Conservation (phyloP, 2,113 vertebrate species). For the Pelodiscus sinensis region DNA sequence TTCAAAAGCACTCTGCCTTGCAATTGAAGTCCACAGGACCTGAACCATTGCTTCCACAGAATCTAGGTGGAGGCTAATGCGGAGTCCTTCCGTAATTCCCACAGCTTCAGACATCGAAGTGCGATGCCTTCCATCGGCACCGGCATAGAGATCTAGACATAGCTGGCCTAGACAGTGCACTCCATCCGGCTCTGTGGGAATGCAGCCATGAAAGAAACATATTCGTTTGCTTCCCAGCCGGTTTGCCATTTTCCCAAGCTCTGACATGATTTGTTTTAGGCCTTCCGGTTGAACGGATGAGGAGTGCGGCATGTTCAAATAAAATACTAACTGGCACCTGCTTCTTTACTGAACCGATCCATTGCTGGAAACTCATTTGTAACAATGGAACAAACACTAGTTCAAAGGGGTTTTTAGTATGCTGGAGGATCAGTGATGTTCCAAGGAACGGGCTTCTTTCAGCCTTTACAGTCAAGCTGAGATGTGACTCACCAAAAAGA, state of each 20-base stretch:
- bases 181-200: background rate
- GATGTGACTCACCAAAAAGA: background rate
- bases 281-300: background rate
- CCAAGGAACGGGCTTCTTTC: background rate
- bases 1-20: background rate
- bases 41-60: background rate
- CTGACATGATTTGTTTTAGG: background rate
- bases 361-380: background rate
- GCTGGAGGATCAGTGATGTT: background rate
- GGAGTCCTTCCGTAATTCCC: background rate
- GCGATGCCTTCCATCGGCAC: slow-evolving; percentile 2
- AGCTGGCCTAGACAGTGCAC: background rate
- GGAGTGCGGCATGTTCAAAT: background rate
- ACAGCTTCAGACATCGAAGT: background rate
- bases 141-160: slow-evolving; percentile 33
- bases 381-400: background rate
- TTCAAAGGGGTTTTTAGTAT: background rate
- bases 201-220: background rate
- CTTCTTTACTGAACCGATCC: background rate
- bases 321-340: background rate
- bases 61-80: background rate
- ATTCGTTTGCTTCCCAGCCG: background rate
- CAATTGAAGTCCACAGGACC: background rate
- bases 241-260: background rate
- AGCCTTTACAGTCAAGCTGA: background rate